Evolutionary conservation across 2,888 invertebrate genomes (phyloP).

Genomic region (Dryobota labecula): DNA sequence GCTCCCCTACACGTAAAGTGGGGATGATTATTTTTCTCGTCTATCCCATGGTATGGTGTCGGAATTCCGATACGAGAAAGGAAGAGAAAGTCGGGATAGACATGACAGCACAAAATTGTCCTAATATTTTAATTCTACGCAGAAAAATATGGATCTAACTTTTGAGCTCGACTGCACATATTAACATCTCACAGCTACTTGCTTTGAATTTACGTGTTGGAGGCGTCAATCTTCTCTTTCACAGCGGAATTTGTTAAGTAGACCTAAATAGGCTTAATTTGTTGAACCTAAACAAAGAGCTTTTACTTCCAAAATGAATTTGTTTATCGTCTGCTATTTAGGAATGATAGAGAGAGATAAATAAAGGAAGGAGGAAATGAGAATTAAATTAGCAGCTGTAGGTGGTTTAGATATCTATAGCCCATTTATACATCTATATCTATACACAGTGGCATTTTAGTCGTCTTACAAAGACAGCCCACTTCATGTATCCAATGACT

Average conservation of each 20-base stretch:
- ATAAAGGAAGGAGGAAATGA: not conserved
- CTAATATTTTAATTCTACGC: too few species aligned
- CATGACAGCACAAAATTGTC: too few species aligned
- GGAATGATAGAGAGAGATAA: not conserved
- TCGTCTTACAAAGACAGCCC: too few species aligned
- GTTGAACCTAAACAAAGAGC: slow-evolving; percentile 40
- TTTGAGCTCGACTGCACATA: slow-evolving; percentile 48
- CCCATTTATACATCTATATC: too few species aligned
- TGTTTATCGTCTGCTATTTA: slow-evolving; percentile 19
- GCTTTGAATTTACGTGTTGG: slow-evolving; percentile 46
- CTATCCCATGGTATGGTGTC: too few species aligned
- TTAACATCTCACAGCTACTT: slow-evolving; percentile 58
- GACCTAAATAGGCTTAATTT: slow-evolving; percentile 49
- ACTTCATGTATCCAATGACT: too few species aligned
- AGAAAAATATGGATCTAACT: not conserved
- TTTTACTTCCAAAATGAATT: slow-evolving; percentile 24
- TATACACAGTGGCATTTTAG: too few species aligned
- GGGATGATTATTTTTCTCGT: too few species aligned
- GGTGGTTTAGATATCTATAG: too few species aligned
- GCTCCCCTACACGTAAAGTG: too few species aligned
- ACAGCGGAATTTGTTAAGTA: slow-evolving; percentile 41
- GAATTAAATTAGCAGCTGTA: not conserved
- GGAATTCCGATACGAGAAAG: too few species aligned
- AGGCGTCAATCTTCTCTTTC: slow-evolving; percentile 49
- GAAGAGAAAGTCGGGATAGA: too few species aligned